Evolutionary conservation across 2,888 invertebrate genomes (phyloP).

Genomic region (Eurois occulta): DNA sequence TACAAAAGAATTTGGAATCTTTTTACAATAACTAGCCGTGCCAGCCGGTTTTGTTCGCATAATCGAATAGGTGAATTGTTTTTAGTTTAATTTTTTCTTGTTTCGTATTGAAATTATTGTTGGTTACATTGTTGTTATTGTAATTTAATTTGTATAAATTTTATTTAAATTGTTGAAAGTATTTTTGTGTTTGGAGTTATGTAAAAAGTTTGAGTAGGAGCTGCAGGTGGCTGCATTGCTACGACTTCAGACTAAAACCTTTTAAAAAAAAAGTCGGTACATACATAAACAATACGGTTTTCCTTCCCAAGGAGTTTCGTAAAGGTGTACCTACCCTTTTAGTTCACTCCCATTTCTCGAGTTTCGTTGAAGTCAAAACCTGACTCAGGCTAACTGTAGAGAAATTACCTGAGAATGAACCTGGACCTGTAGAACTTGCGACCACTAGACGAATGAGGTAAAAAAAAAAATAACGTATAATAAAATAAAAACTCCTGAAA

Average conservation of each 20-base stretch:
- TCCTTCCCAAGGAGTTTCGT: neutral
- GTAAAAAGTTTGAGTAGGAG: constrained; percentile 10
- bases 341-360: neutral
- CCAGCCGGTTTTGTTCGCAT: constrained; percentile 65
- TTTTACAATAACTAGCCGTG: constrained; percentile 77
- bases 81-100: constrained; percentile 47
- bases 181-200: neutral
- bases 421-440: neutral
- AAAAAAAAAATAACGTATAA: neutral
- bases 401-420: neutral
- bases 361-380: neutral
- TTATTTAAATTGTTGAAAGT: neutral
- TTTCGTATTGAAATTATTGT: constrained; percentile 47
- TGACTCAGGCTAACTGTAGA: neutral
- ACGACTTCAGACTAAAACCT: neutral
- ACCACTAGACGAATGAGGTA: neutral
- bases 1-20: constrained; percentile 89
- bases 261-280: neutral
- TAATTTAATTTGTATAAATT: constrained; percentile 45
- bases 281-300: neutral
- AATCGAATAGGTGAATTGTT: constrained; percentile 65
- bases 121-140: constrained; percentile 41
- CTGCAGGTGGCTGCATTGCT: constrained; percentile 12
- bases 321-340: no score
- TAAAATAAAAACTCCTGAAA: neutral